Conservation (phyloP, 2,113 vertebrate genomes). For the Elanoides forficatus region DNA sequence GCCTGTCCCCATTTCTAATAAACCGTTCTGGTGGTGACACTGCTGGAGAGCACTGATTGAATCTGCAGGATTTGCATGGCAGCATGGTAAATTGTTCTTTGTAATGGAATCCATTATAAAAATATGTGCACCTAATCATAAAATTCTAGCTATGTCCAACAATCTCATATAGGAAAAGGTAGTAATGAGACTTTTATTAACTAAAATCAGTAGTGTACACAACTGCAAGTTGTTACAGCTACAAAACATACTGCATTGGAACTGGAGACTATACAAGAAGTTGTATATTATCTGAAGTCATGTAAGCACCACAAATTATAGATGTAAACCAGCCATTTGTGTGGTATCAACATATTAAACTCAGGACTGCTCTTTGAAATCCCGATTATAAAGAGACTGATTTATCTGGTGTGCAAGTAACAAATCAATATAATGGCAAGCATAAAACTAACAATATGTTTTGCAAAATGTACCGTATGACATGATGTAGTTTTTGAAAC, state of each 20-base stretch:
- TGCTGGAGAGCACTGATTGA: neutral
- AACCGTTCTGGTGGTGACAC: neutral
- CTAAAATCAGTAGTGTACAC: neutral
- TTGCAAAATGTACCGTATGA: neutral
- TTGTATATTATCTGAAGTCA: neutral
- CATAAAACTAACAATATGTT: neutral
- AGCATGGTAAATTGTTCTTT: neutral
- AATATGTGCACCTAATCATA: neutral
- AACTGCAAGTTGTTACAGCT: neutral
- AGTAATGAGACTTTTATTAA: slow-evolving; percentile 10
- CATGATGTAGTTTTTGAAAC: neutral
- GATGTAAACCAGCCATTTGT: neutral
- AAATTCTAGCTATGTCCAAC: neutral
- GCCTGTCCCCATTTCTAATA: neutral
- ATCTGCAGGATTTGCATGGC: neutral
- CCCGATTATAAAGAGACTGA: neutral
- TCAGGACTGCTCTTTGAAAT: neutral
- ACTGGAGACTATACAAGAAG: neutral
- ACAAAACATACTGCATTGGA: neutral
- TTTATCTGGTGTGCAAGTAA: neutral
- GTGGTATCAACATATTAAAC: neutral
- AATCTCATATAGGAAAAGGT: neutral
- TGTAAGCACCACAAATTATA: neutral
- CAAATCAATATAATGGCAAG: neutral
- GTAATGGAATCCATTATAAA: neutral